Evolutionary conservation across 1,140 invertebrate genomes (phyloP).

Genomic region (Euglossa dilemma): DNA sequence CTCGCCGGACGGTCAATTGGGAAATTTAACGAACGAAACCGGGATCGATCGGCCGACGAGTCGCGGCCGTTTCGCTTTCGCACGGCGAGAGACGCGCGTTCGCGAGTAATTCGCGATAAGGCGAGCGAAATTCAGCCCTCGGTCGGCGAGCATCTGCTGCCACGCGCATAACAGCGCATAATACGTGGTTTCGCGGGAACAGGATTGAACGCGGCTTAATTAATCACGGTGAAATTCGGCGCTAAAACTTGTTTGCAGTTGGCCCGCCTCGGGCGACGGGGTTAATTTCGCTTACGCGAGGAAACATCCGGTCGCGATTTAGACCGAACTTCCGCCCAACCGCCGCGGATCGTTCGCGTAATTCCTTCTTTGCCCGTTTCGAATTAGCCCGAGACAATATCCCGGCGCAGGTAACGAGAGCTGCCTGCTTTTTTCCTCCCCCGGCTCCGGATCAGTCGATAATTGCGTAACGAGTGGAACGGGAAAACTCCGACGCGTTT

Average conservation of each 20-base stretch:
- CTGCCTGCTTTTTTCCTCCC: not conserved
- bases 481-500: not conserved
- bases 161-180: not conserved
- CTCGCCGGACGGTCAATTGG: not conserved
- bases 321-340: not conserved
- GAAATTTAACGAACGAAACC: not conserved
- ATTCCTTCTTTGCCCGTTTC: not conserved
- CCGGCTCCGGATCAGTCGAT: not conserved
- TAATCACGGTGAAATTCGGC: constrained; percentile 32
- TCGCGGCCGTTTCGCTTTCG: not conserved
- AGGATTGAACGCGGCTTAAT: constrained; percentile 35
- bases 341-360: no score
- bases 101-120: no score
- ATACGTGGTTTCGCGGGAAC: not conserved
- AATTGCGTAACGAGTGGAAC: constrained; percentile 13
- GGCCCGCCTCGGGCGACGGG: constrained; percentile 3
- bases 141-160: not conserved
- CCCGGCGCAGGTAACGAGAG: not conserved
- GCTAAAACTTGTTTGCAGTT: constrained; percentile 26
- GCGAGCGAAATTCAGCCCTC: not conserved
- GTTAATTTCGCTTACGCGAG: constrained; percentile 11
- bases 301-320: not conserved
- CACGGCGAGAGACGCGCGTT: no score
- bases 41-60: not conserved
- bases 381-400: not conserved